Conservation (phyloP, 2,113 vertebrate species). For the Callorhinus ursinus region DNA sequence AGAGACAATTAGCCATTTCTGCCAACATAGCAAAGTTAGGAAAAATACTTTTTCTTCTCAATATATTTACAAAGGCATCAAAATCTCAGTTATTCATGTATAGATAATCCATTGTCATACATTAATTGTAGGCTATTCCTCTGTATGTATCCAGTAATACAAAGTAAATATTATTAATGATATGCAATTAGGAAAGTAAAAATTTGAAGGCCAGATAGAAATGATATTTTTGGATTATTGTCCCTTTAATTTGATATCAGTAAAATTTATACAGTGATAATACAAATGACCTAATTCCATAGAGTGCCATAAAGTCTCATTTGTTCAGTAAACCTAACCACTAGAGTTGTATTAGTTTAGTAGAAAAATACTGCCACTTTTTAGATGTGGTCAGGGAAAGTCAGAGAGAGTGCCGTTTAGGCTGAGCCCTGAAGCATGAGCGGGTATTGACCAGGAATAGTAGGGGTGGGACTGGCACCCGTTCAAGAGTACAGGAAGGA, state of each 20-base stretch:
- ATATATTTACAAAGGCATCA: neutral
- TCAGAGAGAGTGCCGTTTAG: constrained; percentile 4
- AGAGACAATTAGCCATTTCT: constrained; percentile 6
- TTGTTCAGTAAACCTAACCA: neutral
- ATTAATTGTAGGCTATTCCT: neutral
- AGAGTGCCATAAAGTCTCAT: neutral
- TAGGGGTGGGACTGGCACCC: neutral
- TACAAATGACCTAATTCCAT: constrained; percentile 29
- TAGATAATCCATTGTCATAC: neutral
- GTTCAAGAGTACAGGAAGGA: neutral
- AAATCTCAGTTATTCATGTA: neutral
- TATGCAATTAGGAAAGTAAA: constrained; percentile 16
- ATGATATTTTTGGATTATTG: constrained; percentile 43
- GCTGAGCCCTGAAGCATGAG: neutral
- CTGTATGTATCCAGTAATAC: neutral
- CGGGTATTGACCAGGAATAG: neutral
- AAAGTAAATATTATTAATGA: constrained; percentile 17
- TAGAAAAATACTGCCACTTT: constrained; percentile 43
- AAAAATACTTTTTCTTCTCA: constrained; percentile 16
- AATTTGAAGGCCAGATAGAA: constrained; percentile 47
- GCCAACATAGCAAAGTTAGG: constrained; percentile 11
- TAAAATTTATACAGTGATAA: constrained; percentile 4
- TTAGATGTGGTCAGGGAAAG: neutral
- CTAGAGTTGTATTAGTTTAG: neutral
- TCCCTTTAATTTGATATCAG: constrained; percentile 40